These are phyloP conservation scores for Chelmon rostratus DNA, from an alignment of 2,797 vertebrate genomes.

Conservation along the genomic window DNA sequence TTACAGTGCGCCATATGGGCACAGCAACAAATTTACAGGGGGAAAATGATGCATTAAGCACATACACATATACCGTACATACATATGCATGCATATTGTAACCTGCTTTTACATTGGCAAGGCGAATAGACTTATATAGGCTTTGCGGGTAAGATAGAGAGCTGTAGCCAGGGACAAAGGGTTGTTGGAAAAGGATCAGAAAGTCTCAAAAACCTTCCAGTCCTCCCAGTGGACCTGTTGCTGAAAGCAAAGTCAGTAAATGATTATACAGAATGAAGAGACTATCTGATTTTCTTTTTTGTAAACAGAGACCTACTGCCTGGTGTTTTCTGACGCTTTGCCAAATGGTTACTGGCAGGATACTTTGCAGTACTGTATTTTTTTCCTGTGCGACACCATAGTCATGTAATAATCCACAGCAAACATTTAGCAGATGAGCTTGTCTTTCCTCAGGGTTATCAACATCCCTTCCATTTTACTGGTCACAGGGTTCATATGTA, in stretches of 20 bases:
- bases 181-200: not conserved
- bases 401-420: not conserved
- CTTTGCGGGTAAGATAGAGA: not conserved
- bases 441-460: not conserved
- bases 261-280: conserved; percentile 34
- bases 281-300: conserved; percentile 13
- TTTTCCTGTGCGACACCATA: not conserved
- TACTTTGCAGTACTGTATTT: not conserved
- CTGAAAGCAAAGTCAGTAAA: conserved; percentile 21
- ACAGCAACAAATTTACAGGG: conserved; percentile 17
- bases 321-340: conserved; percentile 17
- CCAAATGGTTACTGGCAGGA: not conserved
- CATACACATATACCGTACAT: too few species aligned
- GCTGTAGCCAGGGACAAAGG: not conserved
- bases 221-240: not conserved
- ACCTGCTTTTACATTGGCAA: not conserved
- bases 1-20: conserved; percentile 39
- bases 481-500: not conserved
- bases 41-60: conserved; percentile 18
- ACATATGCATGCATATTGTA: not conserved
- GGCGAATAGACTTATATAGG: not conserved
- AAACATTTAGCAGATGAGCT: not conserved
- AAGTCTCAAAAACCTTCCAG: not conserved
- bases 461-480: not conserved
- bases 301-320: not conserved